These are phyloP conservation scores for Escarpia spicata DNA, from an alignment of 2,888 invertebrate species.

Conservation along the genomic window DNA sequence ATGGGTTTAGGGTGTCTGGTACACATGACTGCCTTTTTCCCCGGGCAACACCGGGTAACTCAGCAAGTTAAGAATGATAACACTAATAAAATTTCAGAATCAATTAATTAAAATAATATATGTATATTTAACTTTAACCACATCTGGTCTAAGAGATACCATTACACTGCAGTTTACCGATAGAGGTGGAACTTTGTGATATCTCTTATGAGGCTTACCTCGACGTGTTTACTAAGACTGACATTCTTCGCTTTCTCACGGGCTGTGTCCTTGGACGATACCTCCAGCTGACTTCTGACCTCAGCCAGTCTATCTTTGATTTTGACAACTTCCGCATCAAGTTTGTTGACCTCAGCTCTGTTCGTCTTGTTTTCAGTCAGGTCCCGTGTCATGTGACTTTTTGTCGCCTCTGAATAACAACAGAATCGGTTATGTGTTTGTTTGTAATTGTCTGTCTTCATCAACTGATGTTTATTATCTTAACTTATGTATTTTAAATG, in stretches of 20 bases:
- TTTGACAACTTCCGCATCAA: constrained; percentile 46
- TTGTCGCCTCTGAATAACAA: constrained; percentile 20
- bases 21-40: too few relatives aligned
- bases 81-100: too few relatives aligned
- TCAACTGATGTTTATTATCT: background rate
- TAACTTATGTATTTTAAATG: background rate
- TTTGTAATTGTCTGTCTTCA: background rate
- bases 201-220: constrained; percentile 45
- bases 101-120: too few relatives aligned
- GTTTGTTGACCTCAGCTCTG: constrained; percentile 40
- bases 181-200: too few relatives aligned
- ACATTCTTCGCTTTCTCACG: constrained; percentile 56
- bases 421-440: background rate
- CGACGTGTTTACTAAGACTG: constrained; percentile 56
- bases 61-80: too few relatives aligned
- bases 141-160: too few relatives aligned
- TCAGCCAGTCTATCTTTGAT: constrained; percentile 49
- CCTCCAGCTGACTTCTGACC: constrained; percentile 47
- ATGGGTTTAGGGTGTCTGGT: too few relatives aligned
- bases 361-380: constrained; percentile 49
- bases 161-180: background rate
- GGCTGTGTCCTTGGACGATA: constrained; percentile 48
- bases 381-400: constrained; percentile 47
- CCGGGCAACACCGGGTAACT: too few relatives aligned
- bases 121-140: too few relatives aligned